Conservation (phyloP, 1,140 invertebrate genomes). For the Amyelois transitella region DNA sequence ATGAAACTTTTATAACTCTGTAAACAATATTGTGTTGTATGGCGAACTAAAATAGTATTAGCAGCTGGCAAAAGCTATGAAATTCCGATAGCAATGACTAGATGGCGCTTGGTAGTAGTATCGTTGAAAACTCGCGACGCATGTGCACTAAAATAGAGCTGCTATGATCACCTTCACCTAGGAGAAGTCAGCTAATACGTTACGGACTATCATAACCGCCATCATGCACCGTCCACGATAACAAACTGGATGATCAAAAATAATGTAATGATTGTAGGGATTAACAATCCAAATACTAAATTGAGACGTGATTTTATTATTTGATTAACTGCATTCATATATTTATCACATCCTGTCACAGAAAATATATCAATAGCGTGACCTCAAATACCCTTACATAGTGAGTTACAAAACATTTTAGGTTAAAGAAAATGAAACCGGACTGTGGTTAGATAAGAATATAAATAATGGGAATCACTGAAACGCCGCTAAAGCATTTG, state of each 20-base stretch:
- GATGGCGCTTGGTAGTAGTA: conserved; percentile 53
- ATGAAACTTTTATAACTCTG: conserved; percentile 4
- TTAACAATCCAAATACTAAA: too few species aligned
- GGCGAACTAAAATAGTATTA: conserved; percentile 57
- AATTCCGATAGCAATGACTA: conserved; percentile 41
- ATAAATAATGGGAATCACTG: neutral
- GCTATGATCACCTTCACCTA: conserved; percentile 68
- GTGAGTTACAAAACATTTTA: too few species aligned
- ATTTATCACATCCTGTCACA: too few species aligned
- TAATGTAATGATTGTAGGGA: too few species aligned
- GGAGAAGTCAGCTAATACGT: conserved; percentile 35
- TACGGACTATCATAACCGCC: conserved; percentile 30
- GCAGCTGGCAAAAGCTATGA: conserved; percentile 50
- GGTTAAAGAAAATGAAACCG: neutral
- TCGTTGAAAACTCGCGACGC: conserved; percentile 35
- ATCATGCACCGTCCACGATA: conserved; percentile 8
- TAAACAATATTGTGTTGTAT: conserved; percentile 24
- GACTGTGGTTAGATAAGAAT: neutral
- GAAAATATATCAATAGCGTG: too few species aligned
- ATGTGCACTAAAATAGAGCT: conserved; percentile 61
- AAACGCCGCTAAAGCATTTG: conserved; percentile 22
- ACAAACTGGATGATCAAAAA: neutral
- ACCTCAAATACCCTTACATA: too few species aligned
- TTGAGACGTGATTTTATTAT: too few species aligned
- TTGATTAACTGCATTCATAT: too few species aligned